Percentiles rank a stretch among this genome's conserved stretches.
Evolutionary conservation across 1,140 invertebrate species (phyloP).

Genomic region (Pristionchus pacificus): DNA sequence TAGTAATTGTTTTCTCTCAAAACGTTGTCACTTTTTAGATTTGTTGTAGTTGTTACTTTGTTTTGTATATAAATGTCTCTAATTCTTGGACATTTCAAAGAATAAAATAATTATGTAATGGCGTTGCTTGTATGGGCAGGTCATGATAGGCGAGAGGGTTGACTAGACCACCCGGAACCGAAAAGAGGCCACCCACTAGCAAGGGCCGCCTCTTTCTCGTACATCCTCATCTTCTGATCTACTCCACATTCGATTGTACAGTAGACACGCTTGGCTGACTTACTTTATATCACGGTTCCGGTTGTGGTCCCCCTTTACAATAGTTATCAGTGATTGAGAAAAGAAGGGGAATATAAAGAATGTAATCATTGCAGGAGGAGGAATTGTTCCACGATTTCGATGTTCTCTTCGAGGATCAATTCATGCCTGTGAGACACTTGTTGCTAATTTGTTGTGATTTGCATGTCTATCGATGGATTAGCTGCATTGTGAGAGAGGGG

Average conservation of each 20-base stretch:
- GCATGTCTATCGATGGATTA: background rate
- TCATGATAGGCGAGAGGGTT: too few species aligned
- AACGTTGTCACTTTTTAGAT: constrained; percentile 4
- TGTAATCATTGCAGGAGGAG: background rate
- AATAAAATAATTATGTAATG: too few species aligned
- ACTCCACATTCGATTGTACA: too few species aligned
- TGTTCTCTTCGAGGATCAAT: background rate
- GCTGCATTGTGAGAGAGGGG: too few species aligned
- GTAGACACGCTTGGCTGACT: too few species aligned
- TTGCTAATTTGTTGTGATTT: background rate
- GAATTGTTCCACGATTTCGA: background rate
- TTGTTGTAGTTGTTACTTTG: background rate
- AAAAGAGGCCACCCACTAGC: too few species aligned
- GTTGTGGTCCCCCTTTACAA: background rate
- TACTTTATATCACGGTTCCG: too few species aligned
- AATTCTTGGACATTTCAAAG: too few species aligned
- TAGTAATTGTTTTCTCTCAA: too few species aligned
- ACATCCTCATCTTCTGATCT: background rate
- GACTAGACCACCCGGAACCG: too few species aligned
- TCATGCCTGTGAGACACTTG: background rate
- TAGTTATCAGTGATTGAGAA: background rate
- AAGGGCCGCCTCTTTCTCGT: too few species aligned
- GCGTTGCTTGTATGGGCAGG: too few species aligned
- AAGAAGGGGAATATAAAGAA: background rate
- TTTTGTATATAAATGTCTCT: background rate